Conservation (phyloP, 2,797 vertebrate genomes). For the Sebastes alutus region DNA sequence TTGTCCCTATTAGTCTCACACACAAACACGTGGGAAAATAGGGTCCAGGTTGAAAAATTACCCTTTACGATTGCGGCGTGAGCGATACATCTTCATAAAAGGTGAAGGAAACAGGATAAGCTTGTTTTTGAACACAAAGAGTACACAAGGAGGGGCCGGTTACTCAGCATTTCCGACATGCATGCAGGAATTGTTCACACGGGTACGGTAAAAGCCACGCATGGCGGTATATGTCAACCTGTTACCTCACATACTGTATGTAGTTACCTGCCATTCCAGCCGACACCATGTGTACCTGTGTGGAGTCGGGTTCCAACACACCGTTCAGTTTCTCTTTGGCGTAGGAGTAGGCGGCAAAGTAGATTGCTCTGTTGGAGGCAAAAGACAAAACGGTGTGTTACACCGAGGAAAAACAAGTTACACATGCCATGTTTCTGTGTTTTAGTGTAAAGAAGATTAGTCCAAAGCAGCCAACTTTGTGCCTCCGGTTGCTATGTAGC, state of each 20-base stretch:
- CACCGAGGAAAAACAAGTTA: neutral
- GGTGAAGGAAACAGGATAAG: neutral
- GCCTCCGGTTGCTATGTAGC: neutral
- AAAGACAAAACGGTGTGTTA: constrained; percentile 6
- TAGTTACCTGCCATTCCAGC: constrained; percentile 95
- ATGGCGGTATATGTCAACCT: neutral
- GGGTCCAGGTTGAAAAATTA: no score
- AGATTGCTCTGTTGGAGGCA: constrained; percentile 90
- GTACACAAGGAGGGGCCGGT: rapidly evolving
- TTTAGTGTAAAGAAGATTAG: constrained; percentile 10
- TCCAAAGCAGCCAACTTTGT: neutral
- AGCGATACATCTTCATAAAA: no score
- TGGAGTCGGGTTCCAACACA: constrained; percentile 93
- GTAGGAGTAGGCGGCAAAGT: constrained; percentile 97
- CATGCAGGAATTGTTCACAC: no score
- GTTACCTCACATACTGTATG: neutral
- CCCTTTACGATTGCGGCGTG: no score
- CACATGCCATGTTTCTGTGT: neutral
- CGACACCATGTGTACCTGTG: constrained; percentile 96
- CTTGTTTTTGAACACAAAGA: neutral
- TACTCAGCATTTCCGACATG: no score
- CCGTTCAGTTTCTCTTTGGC: constrained; percentile 94
- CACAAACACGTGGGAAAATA: no score
- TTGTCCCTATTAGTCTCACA: no score
- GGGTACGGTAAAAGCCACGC: neutral